Evolutionary conservation across 2,888 invertebrate genomes (phyloP).

Genomic region (Electrophaes corylata): DNA sequence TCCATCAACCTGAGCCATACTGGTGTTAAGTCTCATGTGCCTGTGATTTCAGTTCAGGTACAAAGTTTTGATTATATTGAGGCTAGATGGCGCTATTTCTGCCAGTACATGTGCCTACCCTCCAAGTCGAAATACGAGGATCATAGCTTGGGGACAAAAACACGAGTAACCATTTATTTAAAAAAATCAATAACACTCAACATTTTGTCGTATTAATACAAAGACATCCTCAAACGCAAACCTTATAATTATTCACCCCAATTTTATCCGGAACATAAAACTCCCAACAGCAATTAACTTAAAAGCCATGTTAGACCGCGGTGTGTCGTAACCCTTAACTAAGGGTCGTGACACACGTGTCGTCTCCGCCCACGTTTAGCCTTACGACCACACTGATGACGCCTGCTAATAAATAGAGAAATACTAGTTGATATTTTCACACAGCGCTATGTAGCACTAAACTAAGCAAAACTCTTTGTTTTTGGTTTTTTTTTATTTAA

Average conservation of each 20-base stretch:
- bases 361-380: slow-evolving; percentile 71
- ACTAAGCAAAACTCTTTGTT: too few relatives aligned
- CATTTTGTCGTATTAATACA: slow-evolving; percentile 15
- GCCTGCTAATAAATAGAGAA: slow-evolving; percentile 32
- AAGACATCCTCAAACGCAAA: slow-evolving; percentile 26
- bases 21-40: too few relatives aligned
- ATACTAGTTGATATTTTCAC: not conserved
- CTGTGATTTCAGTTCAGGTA: too few relatives aligned
- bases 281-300: slow-evolving; percentile 73
- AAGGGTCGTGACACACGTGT: slow-evolving; percentile 73
- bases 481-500: too few relatives aligned
- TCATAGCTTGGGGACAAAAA: too few relatives aligned
- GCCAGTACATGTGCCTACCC: too few relatives aligned
- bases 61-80: too few relatives aligned
- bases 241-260: slow-evolving; percentile 51
- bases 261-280: slow-evolving; percentile 57
- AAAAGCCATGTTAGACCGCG: slow-evolving; percentile 67
- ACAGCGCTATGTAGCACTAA: too few relatives aligned
- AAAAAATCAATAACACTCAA: slow-evolving; percentile 4
- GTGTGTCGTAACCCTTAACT: slow-evolving; percentile 74
- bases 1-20: too few relatives aligned
- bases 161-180: too few relatives aligned
- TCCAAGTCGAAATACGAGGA: too few relatives aligned
- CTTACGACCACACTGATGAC: slow-evolving; percentile 54
- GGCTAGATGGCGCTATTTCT: too few relatives aligned